Conservation (phyloP, 30 jellyfish, hydroid and myxozoan species). For the Turritopsis dohrnii region DNA sequence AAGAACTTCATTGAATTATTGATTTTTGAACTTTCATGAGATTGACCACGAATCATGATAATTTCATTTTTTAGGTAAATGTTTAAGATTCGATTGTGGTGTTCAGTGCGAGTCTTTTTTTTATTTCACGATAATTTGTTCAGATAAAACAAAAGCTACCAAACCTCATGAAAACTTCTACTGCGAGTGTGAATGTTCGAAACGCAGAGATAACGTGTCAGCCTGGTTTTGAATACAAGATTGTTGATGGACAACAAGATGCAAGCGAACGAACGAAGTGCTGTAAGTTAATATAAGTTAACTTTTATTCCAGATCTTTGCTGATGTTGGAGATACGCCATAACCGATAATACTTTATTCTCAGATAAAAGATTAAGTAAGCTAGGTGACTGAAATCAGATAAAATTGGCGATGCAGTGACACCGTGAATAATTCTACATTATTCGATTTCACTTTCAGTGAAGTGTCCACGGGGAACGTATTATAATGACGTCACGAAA, state of each 20-base stretch:
- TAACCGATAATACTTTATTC: too few species aligned
- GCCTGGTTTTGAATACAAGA: conserved; percentile 37
- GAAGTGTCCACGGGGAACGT: conserved; percentile 81
- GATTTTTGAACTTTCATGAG: too few species aligned
- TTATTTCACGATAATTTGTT: background rate
- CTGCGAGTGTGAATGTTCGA: conserved; percentile 39
- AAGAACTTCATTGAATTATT: too few species aligned
- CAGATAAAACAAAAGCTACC: conserved; percentile 50
- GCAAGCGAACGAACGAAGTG: conserved; percentile 47
- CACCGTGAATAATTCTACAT: too few species aligned
- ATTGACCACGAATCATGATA: too few species aligned
- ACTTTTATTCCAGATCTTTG: too few species aligned
- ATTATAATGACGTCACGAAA: conserved; percentile 42
- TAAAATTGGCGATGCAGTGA: conserved; percentile 12
- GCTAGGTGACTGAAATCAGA: background rate
- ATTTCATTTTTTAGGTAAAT: too few species aligned
- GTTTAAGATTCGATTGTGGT: background rate
- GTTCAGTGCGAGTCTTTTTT: conserved; percentile 7
- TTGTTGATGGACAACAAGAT: conserved; percentile 52
- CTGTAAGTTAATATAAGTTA: conserved; percentile 41
- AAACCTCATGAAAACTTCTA: conserved; percentile 33
- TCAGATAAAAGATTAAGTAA: too few species aligned
- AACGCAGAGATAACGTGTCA: conserved; percentile 48
- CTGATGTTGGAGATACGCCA: too few species aligned
- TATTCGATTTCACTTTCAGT: conserved; percentile 29